Percentiles rank a stretch among this genome's conserved stretches.
Evolutionary conservation across 2,113 vertebrate genomes (phyloP).

Genomic region (Hiodon alosoides): DNA sequence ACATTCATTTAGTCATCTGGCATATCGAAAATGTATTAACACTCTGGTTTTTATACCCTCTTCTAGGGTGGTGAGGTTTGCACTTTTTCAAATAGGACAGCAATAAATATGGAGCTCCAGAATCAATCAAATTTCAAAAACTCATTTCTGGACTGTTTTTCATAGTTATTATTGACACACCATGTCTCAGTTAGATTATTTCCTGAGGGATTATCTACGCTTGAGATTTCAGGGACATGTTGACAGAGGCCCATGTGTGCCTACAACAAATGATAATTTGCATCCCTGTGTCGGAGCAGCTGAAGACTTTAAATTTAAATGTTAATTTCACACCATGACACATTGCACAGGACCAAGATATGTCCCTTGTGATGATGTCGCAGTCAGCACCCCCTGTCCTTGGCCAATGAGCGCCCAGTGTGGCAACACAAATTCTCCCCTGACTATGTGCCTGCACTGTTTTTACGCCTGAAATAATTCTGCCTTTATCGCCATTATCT

Average conservation of each 20-base stretch:
- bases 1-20: too few species aligned
- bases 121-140: too few species aligned
- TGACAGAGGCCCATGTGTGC: background rate
- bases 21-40: too few species aligned
- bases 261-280: background rate
- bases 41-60: too few species aligned
- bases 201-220: too few species aligned
- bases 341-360: background rate
- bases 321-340: background rate
- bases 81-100: too few species aligned
- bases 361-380: background rate
- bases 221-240: too few species aligned
- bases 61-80: too few species aligned
- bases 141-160: too few species aligned
- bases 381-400: background rate
- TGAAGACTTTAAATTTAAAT: background rate
- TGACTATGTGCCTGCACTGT: background rate
- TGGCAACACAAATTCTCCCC: conserved; percentile 1
- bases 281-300: background rate
- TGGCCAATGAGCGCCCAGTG: background rate
- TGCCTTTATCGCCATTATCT: background rate
- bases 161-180: too few species aligned
- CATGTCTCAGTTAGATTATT: too few species aligned
- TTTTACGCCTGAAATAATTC: conserved; percentile 8
- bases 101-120: too few species aligned